phyloP scores from a whole-genome alignment of 2,888 invertebrate genomes.

The Chesias legatella region DNA sequence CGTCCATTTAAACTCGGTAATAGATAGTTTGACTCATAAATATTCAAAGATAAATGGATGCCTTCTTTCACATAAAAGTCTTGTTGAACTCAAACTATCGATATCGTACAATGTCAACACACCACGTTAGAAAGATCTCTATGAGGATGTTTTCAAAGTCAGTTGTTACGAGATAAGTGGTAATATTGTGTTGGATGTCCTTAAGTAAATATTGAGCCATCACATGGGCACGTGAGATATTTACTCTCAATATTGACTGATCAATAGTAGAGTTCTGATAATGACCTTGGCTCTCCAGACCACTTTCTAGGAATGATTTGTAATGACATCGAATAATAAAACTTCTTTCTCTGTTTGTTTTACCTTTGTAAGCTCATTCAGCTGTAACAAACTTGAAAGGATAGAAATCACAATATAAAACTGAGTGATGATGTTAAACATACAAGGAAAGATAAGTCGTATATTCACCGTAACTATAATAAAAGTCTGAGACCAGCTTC shows the following conservation, averaged over 20 bases:
- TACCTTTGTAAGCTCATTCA: background rate
- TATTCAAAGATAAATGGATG: slow-evolving; percentile 51
- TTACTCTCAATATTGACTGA: slow-evolving; percentile 70
- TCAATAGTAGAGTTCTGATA: slow-evolving; percentile 63
- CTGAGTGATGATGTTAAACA: slow-evolving; percentile 7
- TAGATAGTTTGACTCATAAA: slow-evolving; percentile 54
- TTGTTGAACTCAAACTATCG: slow-evolving; percentile 50
- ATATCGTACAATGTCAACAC: slow-evolving; percentile 60
- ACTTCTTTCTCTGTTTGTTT: background rate
- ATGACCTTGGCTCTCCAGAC: slow-evolving; percentile 56
- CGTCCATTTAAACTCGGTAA: slow-evolving; percentile 46
- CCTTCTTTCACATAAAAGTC: slow-evolving; percentile 53
- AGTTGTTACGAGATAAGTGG: slow-evolving; percentile 75
- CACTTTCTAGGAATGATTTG: slow-evolving; percentile 46
- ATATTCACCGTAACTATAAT: slow-evolving; percentile 6
- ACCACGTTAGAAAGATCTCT: slow-evolving; percentile 52
- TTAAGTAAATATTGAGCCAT: slow-evolving; percentile 70
- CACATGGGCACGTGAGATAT: slow-evolving; percentile 73
- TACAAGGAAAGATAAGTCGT: slow-evolving; percentile 10
- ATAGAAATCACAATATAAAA: slow-evolving; percentile 8
- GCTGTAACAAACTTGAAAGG: background rate
- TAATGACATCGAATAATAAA: slow-evolving; percentile 15
- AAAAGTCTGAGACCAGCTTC: slow-evolving; percentile 13
- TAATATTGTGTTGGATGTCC: slow-evolving; percentile 74
- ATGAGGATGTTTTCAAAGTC: slow-evolving; percentile 63